A percentile compares a stretch with the other conserved stretches of the same genome.
Evolutionary conservation across 2,113 vertebrate species (phyloP).

Genomic region (Prochilodus magdalenae): DNA sequence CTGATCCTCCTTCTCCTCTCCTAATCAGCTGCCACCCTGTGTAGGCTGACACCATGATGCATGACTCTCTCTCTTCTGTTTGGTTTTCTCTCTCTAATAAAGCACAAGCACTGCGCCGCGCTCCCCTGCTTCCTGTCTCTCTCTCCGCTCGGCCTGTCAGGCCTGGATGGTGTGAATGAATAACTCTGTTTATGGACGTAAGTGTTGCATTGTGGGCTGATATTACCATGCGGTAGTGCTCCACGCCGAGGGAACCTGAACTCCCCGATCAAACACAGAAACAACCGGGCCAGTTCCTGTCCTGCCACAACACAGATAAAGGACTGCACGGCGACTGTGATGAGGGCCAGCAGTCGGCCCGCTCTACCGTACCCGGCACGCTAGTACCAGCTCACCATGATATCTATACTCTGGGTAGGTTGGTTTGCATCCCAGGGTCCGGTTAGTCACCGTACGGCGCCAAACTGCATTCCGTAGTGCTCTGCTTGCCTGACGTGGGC

Average conservation of each 20-base stretch:
- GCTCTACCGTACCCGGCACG: neutral
- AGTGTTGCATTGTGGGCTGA: neutral
- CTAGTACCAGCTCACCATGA: no score
- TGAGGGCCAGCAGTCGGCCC: neutral
- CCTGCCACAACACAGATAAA: constrained; percentile 31
- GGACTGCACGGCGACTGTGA: constrained; percentile 45
- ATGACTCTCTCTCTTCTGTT: constrained; percentile 79
- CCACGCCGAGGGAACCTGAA: neutral
- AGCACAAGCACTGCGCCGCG: constrained; percentile 72
- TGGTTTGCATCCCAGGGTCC: no score
- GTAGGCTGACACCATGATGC: constrained; percentile 61
- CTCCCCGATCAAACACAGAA: neutral
- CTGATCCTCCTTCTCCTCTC: constrained; percentile 45
- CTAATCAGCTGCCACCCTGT: constrained; percentile 61
- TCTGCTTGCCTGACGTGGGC: no score
- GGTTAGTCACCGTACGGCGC: no score
- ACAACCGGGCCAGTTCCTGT: constrained; percentile 6
- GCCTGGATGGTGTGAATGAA: constrained; percentile 18
- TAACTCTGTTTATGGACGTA: constrained; percentile 12
- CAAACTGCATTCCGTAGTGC: no score
- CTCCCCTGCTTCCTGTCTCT: neutral
- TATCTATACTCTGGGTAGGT: no score
- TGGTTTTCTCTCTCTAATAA: constrained; percentile 77
- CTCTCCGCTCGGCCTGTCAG: neutral
- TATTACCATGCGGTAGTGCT: neutral